These are phyloP conservation scores for Montipora capitata DNA, from an alignment of 92 coral and sea anemone species.

Conservation along the genomic window DNA sequence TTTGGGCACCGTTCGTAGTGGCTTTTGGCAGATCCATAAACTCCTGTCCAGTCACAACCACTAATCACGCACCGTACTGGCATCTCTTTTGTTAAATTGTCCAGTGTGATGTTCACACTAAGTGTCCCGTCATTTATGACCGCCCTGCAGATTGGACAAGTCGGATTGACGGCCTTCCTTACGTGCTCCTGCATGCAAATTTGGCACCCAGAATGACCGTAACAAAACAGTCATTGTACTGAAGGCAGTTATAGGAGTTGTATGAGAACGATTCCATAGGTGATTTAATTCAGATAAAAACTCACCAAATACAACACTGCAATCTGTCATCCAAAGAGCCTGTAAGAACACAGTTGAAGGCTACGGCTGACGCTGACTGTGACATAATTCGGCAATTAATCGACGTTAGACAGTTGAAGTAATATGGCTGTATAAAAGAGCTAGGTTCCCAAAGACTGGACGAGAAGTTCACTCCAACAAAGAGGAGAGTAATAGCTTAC, in stretches of 20 bases:
- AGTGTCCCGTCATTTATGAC: neutral
- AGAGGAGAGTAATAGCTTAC: neutral
- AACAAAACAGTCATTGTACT: neutral
- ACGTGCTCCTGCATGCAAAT: neutral
- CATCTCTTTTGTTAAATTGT: neutral
- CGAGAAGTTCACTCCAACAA: neutral
- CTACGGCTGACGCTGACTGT: neutral
- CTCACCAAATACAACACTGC: constrained; percentile 29
- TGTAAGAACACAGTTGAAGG: neutral
- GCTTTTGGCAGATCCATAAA: no score
- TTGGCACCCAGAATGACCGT: constrained; percentile 19
- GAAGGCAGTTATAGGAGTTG: neutral
- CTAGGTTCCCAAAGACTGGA: neutral
- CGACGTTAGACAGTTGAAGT: neutral
- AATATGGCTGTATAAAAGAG: neutral
- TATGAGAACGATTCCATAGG: neutral
- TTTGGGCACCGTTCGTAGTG: no score
- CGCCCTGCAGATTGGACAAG: constrained; percentile 10
- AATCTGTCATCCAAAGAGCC: neutral
- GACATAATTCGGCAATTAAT: neutral
- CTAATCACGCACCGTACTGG: neutral
- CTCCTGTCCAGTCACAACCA: neutral
- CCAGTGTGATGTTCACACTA: neutral
- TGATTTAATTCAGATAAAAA: neutral
- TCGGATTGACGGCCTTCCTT: neutral